Evolutionary conservation across 1,140 invertebrate species (phyloP), one percentile per base, ranked within the genome.

Genomic region (Drosophila nannoptera): DNA sequence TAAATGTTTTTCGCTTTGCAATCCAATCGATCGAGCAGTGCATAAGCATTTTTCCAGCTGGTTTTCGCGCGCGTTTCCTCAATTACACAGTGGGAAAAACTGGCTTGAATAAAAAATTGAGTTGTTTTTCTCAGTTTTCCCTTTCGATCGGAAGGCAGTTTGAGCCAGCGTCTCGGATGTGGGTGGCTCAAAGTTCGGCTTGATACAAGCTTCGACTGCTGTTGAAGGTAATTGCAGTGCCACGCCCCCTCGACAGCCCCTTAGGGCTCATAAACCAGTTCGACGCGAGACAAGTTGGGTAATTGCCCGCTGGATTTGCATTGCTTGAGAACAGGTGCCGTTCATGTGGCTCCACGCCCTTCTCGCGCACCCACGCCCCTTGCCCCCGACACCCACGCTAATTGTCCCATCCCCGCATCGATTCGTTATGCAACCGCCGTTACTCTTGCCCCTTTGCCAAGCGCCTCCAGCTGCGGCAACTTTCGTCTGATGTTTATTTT

Each of bases 1-100:
- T 73, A 70, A 70, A 65, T 61, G 40, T 46, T 38, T 29, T 60
- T 73, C 69, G 40, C 60, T 69, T 73, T 38, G 29, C 56, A 38
- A 72, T 40, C 71, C 74, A 81, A 74, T 81, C 68, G 62, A 71
- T 82, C 56, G 67, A 50, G 32, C 29, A 60, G 68, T 40, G 54
- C 54, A 50, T 40, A 67, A 61, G 31, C 22, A 59, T 62, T 56
- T 55, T 72, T 63, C 9, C 59, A 68, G 53, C 61, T 58, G 46
- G 52, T 69, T 70, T 64, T 63, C 45, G 16, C 52, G 46, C 45
- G 29, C 52, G 46, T 75, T 83, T 84, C 71, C 78, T 80, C 63
- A 62, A 77, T 71, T 46, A 64, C 43, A 12, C 42, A 16, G 40
- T 8, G 4, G 40, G 31, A 16, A 29, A 58, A 53, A 54, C 35